Base-by-base conservation (phyloP, 2,113 vertebrate species). In the Tragelaphus buxtoni region DNA sequence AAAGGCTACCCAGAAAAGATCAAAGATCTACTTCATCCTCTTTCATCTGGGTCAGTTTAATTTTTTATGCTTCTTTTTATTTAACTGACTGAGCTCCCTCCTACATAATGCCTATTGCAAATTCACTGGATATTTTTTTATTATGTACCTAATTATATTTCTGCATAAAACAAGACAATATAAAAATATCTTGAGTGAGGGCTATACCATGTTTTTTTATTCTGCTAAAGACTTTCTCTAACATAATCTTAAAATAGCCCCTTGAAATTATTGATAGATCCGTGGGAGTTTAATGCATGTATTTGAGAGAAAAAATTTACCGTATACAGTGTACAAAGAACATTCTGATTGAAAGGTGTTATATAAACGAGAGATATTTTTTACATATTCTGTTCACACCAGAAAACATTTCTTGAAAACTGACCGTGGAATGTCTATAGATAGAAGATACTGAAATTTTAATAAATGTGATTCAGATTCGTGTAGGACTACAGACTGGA, bases 141-240 rank as follows among this genome's bases (percentile, higher is more conserved):
- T 85, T 93, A 86, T 60, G 49, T 77, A 94, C 76, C 95, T 81
- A 88, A 77, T 47, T 76, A 95, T 80, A 96, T 92, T 97, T 96
- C 80, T 14, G 42, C 65, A 90, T 58, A 95, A 35, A 98, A 81
- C 60, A 88, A 87, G 56, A 90, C 16, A 85, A 63, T 95, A 90
- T 84, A 97, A 97, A 97, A 97, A 97, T 97, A 97, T 18, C 65
- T 42, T 80, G 80, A 95, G 18, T 47, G n/a, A 95, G 91, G 58
- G 12, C 69, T 94, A 83, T 32, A 65, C 22, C 26, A 88, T 5
- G 1, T 16, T 81, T 93, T 94, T 96, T 97, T 92, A 76, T 88
- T 82, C 94, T 92, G 18, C 63, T 88, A 82, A 97, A 90, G 56
- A 9, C 56, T 94, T 97, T 96, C 69, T 96, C 77, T 96, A 96